These are phyloP conservation scores for Eptatretus atami DNA, from an alignment of 2,797 vertebrate species.

Conservation along the genomic window DNA sequence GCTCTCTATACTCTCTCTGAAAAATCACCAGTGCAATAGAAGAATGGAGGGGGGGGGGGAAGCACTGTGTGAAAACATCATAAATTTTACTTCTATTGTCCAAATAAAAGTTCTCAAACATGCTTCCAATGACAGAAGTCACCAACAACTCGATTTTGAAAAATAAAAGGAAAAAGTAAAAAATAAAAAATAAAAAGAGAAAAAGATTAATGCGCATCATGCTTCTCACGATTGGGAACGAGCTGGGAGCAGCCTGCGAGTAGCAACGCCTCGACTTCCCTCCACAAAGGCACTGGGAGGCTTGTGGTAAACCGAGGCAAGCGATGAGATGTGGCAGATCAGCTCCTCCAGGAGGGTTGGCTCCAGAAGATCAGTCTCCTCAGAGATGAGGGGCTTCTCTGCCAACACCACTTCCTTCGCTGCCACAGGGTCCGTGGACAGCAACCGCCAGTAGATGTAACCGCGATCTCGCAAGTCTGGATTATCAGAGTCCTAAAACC, in stretches of 20 bases:
- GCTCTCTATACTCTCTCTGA: conserved; percentile 66
- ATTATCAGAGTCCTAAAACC: conserved; percentile 64
- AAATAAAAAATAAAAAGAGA: too few species aligned
- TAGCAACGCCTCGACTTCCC: conserved; percentile 69
- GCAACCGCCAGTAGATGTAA: conserved; percentile 89
- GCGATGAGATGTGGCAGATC: conserved; percentile 72
- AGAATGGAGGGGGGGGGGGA: too few species aligned
- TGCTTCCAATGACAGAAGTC: background rate
- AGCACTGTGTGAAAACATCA: too few species aligned
- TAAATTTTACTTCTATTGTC: too few species aligned
- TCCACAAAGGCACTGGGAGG: conserved; percentile 89
- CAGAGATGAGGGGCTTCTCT: conserved; percentile 75
- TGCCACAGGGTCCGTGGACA: conserved; percentile 82
- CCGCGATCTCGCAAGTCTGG: conserved; percentile 77
- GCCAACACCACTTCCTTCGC: conserved; percentile 88
- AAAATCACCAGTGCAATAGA: conserved; percentile 10
- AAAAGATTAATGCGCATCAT: too few species aligned
- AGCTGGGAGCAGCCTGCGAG: conserved; percentile 37
- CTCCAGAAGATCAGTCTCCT: conserved; percentile 80
- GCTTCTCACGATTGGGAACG: conserved; percentile 2
- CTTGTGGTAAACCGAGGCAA: conserved; percentile 86
- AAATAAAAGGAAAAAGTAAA: too few species aligned
- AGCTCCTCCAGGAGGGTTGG: conserved; percentile 72
- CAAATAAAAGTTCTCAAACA: background rate
- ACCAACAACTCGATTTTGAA: too few species aligned